Percentiles rank a stretch among this genome's conserved stretches.
Evolutionary conservation across 2,113 vertebrate species (phyloP).

Genomic region (Petrocephalus zakoni): DNA sequence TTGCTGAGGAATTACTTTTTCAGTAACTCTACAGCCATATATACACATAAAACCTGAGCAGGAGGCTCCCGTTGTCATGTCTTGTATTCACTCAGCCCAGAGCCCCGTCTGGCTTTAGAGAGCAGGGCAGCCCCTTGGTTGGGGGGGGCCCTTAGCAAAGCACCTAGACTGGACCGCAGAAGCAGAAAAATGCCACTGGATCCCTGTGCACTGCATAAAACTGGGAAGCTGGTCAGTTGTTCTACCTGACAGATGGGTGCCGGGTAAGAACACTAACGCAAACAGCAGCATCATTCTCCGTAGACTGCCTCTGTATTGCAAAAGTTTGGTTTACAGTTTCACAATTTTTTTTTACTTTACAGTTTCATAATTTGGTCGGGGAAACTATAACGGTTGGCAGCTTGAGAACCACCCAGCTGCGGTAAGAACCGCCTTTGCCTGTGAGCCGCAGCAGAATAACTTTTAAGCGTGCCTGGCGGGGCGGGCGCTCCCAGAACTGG

Average conservation of each 20-base stretch:
- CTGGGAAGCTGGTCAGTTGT: background rate
- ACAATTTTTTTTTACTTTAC: background rate
- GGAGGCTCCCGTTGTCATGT: background rate
- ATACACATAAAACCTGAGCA: background rate
- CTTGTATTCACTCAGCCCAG: background rate
- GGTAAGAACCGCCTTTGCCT: background rate
- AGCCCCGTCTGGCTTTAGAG: background rate
- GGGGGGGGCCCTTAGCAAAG: background rate
- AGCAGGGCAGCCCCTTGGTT: background rate
- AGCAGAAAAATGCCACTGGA: background rate
- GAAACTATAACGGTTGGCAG: background rate
- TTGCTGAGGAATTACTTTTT: conserved; percentile 9
- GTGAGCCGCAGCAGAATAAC: background rate
- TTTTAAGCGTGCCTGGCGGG: background rate
- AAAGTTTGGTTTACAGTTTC: background rate
- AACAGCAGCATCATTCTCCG: background rate
- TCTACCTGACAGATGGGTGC: background rate
- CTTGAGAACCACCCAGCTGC: background rate
- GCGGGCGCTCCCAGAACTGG: background rate
- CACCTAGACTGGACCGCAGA: background rate
- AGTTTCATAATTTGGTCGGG: background rate
- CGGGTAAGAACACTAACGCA: background rate
- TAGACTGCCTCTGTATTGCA: background rate
- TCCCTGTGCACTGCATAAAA: background rate
- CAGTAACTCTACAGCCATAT: background rate